Base-by-base conservation (phyloP, 2,888 invertebrate genomes). In the Clusia tigrina region DNA sequence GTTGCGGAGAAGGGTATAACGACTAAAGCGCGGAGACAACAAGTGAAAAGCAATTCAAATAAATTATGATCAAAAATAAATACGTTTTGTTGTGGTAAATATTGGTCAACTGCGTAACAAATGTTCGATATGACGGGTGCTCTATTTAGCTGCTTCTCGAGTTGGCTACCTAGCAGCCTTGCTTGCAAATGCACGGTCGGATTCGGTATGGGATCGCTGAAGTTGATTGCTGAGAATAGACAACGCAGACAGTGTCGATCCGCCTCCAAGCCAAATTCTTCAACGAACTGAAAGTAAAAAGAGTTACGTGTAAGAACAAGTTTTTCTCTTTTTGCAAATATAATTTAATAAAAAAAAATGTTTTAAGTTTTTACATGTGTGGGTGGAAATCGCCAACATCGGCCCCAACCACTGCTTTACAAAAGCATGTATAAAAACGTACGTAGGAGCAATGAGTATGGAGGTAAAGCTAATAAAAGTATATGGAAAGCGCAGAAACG, bases 231-330 rank as follows among this genome's bases (percentile, higher is more conserved):
- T 79, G 95, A 93, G 86, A 96, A 92, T 85, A 97, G 90, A 87
- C 94, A 94, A 88, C 94, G 94, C 88, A 96, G 90, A 85, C 95
- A 90, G 89, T 96, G 95, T 87, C 95, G 91, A 88, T 96, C 96
- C 86, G 96, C 96, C 90, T 96, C 96, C 87, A 94, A 89, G 86
- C 96, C 96, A 90, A 95, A 93, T 83, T 90, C 88, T 87, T 89
- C 89, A 81, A 95, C 91, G 86, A 96, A 89, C 96, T 96, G 63
- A n/a, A n/a, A n/a, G 32, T 9, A 32, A 32, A 9, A 32, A 32
- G 32, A 32, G 32, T 12, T 32, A 32, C 32, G 32, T 32, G n/a
- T n/a, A n/a, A n/a, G n/a, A n/a, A n/a, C n/a, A n/a, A n/a, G n/a
- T n/a, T n/a, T n/a, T n/a, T n/a, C n/a, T n/a, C n/a, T n/a, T n/a